Conservation (phyloP, 2,797 vertebrate genomes). For the Austrolebias charrua region DNA sequence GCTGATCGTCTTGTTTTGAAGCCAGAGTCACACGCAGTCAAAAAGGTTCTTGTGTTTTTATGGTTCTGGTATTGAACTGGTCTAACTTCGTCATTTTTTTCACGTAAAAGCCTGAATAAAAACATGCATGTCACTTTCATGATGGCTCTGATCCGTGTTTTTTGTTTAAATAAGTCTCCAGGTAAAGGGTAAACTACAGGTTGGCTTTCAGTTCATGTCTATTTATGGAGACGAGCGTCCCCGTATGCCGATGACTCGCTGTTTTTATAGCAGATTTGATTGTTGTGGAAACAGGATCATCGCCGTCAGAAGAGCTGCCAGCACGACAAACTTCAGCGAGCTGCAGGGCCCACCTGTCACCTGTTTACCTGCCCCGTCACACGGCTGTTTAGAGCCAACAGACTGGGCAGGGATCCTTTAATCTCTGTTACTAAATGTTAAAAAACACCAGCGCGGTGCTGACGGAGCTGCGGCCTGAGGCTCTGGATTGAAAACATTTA, state of each 20-base stretch:
- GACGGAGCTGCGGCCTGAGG: no score
- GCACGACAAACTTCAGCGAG: constrained; percentile 48
- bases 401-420: not conserved
- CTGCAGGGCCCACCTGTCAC: constrained; percentile 32
- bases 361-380: constrained; percentile 1
- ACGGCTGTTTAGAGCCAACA: not conserved
- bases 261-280: constrained; percentile 39
- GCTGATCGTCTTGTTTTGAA: no score
- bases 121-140: no score
- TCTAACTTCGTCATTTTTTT: no score
- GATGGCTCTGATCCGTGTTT: no score
- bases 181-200: not conserved
- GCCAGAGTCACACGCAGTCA: no score
- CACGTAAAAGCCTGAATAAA: no score
- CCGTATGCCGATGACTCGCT: constrained; percentile 56
- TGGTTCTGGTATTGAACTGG: no score
- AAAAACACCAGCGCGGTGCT: no score
- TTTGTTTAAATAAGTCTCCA: no score
- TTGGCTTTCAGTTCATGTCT: not conserved
- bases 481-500: no score
- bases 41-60: no score
- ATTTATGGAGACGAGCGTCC: constrained; percentile 16
- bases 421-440: not conserved
- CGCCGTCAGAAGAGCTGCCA: constrained; percentile 29
- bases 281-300: constrained; percentile 75